phyloP scores from a whole-genome alignment of 2,113 vertebrate species.

The Notarius quadriscutis region DNA sequence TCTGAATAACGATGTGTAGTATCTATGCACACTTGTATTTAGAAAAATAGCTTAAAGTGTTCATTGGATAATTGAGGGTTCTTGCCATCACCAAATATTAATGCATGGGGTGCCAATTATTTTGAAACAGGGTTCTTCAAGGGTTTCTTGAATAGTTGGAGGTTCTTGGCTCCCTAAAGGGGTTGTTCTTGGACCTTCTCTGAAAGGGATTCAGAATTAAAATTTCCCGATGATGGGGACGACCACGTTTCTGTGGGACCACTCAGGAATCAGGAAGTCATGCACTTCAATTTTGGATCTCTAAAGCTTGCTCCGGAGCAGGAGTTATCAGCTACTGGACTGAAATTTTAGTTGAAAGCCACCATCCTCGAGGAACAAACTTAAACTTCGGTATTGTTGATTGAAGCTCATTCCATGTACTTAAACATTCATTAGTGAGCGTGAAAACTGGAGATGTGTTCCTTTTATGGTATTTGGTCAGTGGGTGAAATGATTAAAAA shows the following conservation, averaged over 20 bases:
- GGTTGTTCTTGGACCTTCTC: neutral
- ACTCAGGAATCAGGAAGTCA: neutral
- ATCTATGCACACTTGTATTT: neutral
- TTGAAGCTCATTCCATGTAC: neutral
- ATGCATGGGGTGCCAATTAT: neutral
- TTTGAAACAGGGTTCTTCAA: neutral
- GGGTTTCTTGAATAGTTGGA: neutral
- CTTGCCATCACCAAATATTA: neutral
- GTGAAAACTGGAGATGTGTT: neutral
- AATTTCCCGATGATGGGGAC: neutral
- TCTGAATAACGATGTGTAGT: no score
- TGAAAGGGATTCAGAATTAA: neutral
- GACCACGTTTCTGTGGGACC: neutral
- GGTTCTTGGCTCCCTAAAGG: neutral
- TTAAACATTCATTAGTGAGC: neutral
- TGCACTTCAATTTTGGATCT: neutral
- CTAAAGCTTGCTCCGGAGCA: neutral
- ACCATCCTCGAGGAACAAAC: neutral
- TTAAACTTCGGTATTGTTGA: neutral
- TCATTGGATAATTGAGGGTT: neutral
- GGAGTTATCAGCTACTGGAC: neutral
- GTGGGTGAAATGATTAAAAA: neutral
- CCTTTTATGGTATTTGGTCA: neutral
- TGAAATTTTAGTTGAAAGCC: neutral
- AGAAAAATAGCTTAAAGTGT: neutral